These are phyloP conservation scores for Clivina fossor DNA, from an alignment of 2,888 invertebrate genomes.

Conservation along the genomic window DNA sequence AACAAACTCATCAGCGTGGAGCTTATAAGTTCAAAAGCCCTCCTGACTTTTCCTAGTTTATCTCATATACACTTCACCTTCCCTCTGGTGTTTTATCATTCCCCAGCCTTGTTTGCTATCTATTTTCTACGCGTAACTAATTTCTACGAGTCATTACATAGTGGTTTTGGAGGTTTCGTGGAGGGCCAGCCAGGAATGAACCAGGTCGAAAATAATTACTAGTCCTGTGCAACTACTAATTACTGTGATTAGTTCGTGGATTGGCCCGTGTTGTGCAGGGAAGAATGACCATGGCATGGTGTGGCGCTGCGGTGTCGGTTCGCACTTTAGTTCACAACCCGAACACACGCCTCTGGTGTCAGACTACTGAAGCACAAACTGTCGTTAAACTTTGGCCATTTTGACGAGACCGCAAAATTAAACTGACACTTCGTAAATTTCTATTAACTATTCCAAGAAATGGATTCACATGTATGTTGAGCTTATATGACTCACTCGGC, in stretches of 20 bases:
- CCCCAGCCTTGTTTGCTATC: conserved; percentile 24
- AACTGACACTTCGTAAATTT: conserved; percentile 31
- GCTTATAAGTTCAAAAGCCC: neutral
- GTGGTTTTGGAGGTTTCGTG: conserved; percentile 23
- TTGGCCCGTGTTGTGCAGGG: conserved; percentile 22
- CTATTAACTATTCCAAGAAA: conserved; percentile 23
- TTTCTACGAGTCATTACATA: conserved; percentile 30
- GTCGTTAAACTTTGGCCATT: conserved; percentile 31
- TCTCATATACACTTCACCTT: neutral
- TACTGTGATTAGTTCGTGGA: conserved; percentile 32
- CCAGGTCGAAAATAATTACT: conserved; percentile 31
- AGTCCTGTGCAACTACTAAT: conserved; percentile 30
- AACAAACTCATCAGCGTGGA: neutral
- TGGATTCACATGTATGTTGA: neutral
- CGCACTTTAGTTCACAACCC: too few relatives aligned
- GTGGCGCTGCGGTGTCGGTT: neutral
- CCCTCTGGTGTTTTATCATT: neutral
- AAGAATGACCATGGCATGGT: conserved; percentile 11
- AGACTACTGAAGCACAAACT: conserved; percentile 17
- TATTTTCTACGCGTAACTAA: conserved; percentile 33
- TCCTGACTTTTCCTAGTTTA: neutral
- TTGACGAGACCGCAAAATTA: conserved; percentile 27
- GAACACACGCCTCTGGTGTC: neutral
- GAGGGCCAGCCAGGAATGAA: conserved; percentile 14
- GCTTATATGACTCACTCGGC: too few relatives aligned